A percentile compares a stretch with the other conserved stretches of the same genome.
These are phyloP conservation scores for Marisa cornuarietis DNA, from an alignment of 1,140 invertebrate genomes.

Conservation along the genomic window DNA sequence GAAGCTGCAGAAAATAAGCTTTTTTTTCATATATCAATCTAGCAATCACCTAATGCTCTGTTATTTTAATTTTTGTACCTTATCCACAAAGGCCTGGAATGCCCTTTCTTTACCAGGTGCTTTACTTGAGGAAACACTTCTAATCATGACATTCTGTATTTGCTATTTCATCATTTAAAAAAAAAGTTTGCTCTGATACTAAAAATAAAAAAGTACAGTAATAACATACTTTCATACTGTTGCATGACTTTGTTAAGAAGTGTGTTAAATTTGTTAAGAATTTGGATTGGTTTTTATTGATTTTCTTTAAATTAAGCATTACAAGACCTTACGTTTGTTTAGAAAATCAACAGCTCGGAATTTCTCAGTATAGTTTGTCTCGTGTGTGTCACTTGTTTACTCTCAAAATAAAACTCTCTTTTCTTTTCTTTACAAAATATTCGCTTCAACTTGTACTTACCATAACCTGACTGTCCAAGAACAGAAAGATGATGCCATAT, in stretches of 20 bases:
- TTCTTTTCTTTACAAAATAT: neutral
- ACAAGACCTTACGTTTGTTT: neutral
- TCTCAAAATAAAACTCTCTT: neutral
- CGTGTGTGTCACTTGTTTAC: neutral
- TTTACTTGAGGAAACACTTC: no score
- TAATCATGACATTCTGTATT: no score
- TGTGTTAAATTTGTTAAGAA: no score
- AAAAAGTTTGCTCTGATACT: no score
- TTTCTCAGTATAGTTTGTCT: neutral
- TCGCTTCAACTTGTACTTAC: conserved; percentile 33
- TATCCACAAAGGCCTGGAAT: no score
- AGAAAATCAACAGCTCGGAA: neutral
- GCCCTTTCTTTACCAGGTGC: no score
- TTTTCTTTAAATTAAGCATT: neutral
- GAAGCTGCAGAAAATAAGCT: conserved; percentile 39
- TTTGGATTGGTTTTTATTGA: neutral
- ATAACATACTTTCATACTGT: no score
- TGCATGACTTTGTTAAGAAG: neutral
- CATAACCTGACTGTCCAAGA: conserved; percentile 51
- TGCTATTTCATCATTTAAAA: no score
- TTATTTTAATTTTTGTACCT: no score
- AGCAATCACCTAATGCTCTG: no score
- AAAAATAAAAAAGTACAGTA: no score
- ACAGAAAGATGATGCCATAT: conserved; percentile 54
- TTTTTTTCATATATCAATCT: no score